Evolutionary conservation across 2,113 vertebrate genomes (phyloP).

Genomic region (Melanerpes aurifrons): DNA sequence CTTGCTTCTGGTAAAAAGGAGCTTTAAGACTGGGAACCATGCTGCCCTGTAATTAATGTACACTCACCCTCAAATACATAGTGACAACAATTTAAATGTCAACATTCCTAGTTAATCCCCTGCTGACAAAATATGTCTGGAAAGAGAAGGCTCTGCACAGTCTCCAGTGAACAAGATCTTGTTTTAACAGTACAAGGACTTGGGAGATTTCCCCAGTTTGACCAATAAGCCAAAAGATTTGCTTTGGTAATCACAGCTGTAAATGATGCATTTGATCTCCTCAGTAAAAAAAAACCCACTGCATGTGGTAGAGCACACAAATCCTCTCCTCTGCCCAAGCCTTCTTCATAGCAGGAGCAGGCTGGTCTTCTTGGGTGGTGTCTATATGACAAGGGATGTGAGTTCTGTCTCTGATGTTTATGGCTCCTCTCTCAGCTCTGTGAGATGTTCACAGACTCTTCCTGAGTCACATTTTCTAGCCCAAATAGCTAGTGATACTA

Average conservation of each 20-base stretch:
- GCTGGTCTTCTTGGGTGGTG: conserved; percentile 30
- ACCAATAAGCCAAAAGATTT: conserved; percentile 19
- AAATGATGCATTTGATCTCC: conserved; percentile 35
- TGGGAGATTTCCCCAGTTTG: conserved; percentile 22
- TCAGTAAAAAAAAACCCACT: neutral
- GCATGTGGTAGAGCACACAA: neutral
- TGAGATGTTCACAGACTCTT: neutral
- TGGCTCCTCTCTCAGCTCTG: neutral
- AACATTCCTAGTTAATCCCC: conserved; percentile 61
- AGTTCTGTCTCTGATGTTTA: conserved; percentile 1
- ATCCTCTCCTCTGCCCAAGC: neutral
- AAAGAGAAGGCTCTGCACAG: conserved; percentile 47
- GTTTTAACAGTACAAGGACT: conserved; percentile 42
- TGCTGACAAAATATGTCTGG: conserved; percentile 52
- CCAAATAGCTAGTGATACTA: neutral
- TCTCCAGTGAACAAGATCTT: conserved; percentile 42
- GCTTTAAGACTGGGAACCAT: neutral
- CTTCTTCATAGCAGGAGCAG: conserved; percentile 6
- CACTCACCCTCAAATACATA: conserved; percentile 30
- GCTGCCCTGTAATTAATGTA: conserved; percentile 46
- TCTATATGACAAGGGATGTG: neutral
- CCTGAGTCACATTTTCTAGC: neutral
- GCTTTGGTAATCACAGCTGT: conserved; percentile 40
- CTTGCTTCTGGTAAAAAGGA: neutral
- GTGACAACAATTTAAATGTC: conserved; percentile 66